Evolutionary conservation across 2,888 invertebrate genomes (phyloP).

Genomic region (Synanthedon vespiformis): DNA sequence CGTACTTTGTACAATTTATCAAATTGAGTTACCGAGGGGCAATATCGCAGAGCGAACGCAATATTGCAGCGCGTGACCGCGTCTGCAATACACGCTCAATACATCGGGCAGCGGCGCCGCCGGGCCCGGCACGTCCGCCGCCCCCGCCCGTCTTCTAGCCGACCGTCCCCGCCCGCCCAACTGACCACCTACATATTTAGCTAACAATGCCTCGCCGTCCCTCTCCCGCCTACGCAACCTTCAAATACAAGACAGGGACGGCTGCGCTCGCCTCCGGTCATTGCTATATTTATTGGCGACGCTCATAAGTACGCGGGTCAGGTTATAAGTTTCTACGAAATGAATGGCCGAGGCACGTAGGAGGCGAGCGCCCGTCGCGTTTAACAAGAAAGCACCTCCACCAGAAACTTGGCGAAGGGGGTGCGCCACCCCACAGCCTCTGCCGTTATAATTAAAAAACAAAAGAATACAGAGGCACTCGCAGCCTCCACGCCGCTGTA

Average conservation of each 20-base stretch:
- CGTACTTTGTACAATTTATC: constrained; percentile 67
- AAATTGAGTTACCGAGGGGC: constrained; percentile 69
- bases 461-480: constrained; percentile 68
- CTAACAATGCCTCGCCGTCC: constrained; percentile 66
- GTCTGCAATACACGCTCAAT: constrained; percentile 71
- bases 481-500: constrained; percentile 46
- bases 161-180: constrained; percentile 46
- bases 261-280: constrained; percentile 55
- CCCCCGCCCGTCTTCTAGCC: constrained; percentile 27
- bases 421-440: constrained; percentile 42
- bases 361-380: constrained; percentile 53
- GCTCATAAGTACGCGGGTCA: constrained; percentile 71
- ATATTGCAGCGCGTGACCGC: constrained; percentile 71
- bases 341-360: constrained; percentile 68
- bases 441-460: constrained; percentile 69
- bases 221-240: constrained; percentile 25
- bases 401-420: constrained; percentile 44
- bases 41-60: constrained; percentile 68
- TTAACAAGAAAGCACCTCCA: constrained; percentile 67
- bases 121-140: constrained; percentile 59
- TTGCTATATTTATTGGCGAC: constrained; percentile 71
- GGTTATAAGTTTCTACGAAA: constrained; percentile 70
- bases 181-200: constrained; percentile 71
- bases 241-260: constrained; percentile 41
- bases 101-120: constrained; percentile 66